Base-by-base conservation (phyloP, 2,797 vertebrate species). In the Neopelma chrysocephalum region DNA sequence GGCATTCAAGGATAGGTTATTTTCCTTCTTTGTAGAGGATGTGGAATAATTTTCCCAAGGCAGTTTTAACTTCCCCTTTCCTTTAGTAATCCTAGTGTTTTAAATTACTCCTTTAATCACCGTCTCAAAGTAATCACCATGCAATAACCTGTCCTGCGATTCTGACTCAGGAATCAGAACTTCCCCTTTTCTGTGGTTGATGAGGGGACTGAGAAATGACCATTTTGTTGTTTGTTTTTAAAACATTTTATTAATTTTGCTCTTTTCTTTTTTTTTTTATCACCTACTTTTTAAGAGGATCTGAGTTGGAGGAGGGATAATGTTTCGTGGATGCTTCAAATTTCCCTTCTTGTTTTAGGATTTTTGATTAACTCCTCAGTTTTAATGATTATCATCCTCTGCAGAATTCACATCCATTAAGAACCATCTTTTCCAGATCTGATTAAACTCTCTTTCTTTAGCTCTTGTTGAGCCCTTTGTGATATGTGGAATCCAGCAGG, bases 311-410 rank as follows among this genome's bases (percentile, higher is more conserved):
- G 36, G 29, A 70, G 6, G 32, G 42, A 76, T 78, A 73, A 83
- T 29, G 38, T 94, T 97, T 96, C 32, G 2, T 94, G 62, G 53
- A 90, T 94, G 80, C 88, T 89, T 96, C 89, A 82, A 54, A 87
- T 95, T 93, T 90, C 51, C 19, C 51, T 81, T 89, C 81, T 92
- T 90, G 68, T 95, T 95, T 94, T 91, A 94, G 88, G 94, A 66
- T 93, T 96, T 97, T 94, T 96, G 73, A 97, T 97, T 94, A 97
- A 96, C 96, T 96, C 79, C 94, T 97, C 93, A 94, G 71, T 93
- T 96, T 97, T 97, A 97, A 97, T 96, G 96, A 97, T 97, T 94
- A 96, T 95, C 94, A 89, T 94, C 87, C 96, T 96, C 96, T 93
- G 84, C 91, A 95, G 96, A 97, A 95, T 97, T 97, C 96, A 78